These are phyloP conservation scores for Temnothorax ravouxi DNA, from an alignment of 2,888 invertebrate genomes.

Conservation along the genomic window DNA sequence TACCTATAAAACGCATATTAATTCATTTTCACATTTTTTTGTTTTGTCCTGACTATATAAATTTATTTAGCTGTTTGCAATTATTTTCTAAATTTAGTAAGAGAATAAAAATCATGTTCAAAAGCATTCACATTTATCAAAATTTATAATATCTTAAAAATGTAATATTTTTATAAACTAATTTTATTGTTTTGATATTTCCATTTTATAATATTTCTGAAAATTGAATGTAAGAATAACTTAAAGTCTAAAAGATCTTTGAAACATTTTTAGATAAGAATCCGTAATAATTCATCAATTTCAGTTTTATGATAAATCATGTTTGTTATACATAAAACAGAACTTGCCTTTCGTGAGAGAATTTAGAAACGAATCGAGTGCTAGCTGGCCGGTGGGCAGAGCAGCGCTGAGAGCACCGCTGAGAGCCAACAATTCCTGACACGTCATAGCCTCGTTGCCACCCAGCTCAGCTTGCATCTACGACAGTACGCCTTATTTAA, in stretches of 20 bases:
- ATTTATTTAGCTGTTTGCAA: background rate
- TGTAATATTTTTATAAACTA: background rate
- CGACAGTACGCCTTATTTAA: constrained; percentile 31
- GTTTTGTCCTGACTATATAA: background rate
- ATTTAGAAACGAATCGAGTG: constrained; percentile 93
- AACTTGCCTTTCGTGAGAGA: constrained; percentile 92
- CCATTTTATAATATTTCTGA: background rate
- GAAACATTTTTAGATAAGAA: background rate
- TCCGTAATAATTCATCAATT: background rate
- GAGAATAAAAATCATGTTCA: background rate
- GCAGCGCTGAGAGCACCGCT: constrained; percentile 97
- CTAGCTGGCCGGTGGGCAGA: constrained; percentile 94
- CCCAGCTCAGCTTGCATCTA: constrained; percentile 87
- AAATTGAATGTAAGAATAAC: background rate
- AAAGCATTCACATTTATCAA: background rate
- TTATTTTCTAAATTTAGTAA: background rate
- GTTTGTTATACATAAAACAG: background rate
- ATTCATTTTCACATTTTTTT: background rate
- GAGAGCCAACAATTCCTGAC: constrained; percentile 96
- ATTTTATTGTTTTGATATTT: background rate
- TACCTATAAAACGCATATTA: constrained; percentile 70
- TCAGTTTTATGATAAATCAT: background rate
- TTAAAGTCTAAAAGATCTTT: background rate
- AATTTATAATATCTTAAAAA: background rate
- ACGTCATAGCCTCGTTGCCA: constrained; percentile 91